Evolutionary conservation across 2,888 invertebrate species (phyloP).

Genomic region (Gordius sp.): DNA sequence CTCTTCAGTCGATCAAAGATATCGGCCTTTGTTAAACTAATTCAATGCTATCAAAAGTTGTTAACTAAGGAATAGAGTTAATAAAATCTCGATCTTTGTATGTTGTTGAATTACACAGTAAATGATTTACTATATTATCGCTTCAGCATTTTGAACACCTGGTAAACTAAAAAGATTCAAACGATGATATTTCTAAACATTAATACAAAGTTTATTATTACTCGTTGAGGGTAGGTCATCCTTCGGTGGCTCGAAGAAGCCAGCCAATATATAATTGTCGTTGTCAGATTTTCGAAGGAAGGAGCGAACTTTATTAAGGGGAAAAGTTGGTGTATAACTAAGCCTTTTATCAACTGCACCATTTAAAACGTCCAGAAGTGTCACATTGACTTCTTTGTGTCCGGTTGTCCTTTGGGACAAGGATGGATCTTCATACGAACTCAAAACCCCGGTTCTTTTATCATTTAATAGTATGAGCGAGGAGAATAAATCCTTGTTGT

Average conservation of each 20-base stretch:
- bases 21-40: too few species aligned
- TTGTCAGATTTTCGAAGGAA: conserved; percentile 24
- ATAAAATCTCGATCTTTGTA: too few species aligned
- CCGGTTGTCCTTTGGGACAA: background rate
- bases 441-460: conserved; percentile 26
- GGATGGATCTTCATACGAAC: conserved; percentile 24
- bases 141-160: too few species aligned
- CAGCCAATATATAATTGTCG: conserved; percentile 27
- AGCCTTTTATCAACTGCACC: conserved; percentile 24
- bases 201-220: too few species aligned
- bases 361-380: conserved; percentile 28
- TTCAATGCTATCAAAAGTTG: too few species aligned
- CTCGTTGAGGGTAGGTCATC: too few species aligned
- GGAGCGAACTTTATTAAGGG: conserved; percentile 25
- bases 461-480: conserved; percentile 27
- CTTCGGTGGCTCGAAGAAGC: conserved; percentile 28
- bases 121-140: too few species aligned
- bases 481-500: conserved; percentile 26
- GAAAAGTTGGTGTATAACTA: conserved; percentile 26
- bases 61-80: too few species aligned
- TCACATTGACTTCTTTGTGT: conserved; percentile 25
- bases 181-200: too few species aligned
- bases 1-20: too few species aligned
- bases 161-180: too few species aligned
- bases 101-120: too few species aligned